Conservation (phyloP, 2,113 vertebrate genomes). For the Eubucco bourcierii region DNA sequence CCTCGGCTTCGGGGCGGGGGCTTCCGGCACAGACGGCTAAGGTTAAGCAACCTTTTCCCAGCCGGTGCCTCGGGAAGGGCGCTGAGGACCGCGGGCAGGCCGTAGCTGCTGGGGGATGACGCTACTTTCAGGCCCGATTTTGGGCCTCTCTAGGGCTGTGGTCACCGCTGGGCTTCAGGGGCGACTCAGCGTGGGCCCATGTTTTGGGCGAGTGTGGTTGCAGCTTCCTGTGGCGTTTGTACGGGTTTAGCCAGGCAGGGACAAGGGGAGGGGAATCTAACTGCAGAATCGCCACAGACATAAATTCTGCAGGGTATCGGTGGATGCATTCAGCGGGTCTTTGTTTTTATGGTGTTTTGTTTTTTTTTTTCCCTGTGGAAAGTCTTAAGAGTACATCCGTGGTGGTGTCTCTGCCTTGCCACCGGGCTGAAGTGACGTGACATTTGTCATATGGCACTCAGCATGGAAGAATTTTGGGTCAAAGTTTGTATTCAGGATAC, state of each 20-base stretch:
- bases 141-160: no score
- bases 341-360: no score
- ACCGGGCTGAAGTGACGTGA: not conserved
- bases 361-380: not conserved
- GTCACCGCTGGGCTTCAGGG: no score
- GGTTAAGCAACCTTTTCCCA: not conserved
- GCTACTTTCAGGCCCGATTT: not conserved
- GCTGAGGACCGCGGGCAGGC: not conserved
- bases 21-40: no score
- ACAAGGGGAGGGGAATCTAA: rapidly evolving
- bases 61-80: not conserved
- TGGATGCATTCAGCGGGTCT: rapidly evolving
- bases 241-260: not conserved
- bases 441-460: not conserved
- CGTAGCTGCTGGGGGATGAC: no score
- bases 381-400: rapidly evolving
- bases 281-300: rapidly evolving
- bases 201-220: rapidly evolving
- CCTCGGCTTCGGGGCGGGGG: no score
- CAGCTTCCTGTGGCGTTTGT: rapidly evolving
- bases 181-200: no score
- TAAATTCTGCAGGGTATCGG: not conserved
- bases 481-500: not conserved
- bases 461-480: not conserved
- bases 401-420: not conserved